Evolutionary conservation across 2,888 invertebrate species (phyloP).

Genomic region (Nomada fabriciana): DNA sequence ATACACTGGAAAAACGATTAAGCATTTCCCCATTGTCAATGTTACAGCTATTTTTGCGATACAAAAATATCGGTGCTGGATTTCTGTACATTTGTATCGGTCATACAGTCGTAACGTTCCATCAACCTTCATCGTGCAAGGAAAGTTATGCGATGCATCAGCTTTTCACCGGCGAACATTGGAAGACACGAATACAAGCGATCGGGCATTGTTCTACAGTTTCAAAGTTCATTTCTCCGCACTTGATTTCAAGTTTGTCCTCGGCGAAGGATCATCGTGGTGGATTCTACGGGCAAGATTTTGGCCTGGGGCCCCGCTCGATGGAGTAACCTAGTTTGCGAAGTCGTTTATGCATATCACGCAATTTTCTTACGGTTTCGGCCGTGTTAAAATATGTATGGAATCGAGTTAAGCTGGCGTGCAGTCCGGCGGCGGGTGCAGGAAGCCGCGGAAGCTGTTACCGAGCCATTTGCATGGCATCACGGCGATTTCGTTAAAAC

Average conservation of each 20-base stretch:
- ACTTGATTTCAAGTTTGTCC: too few relatives aligned
- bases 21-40: constrained; percentile 35
- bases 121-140: neutral
- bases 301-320: neutral
- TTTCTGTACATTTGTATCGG: constrained; percentile 23
- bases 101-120: constrained; percentile 2
- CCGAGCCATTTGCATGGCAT: constrained; percentile 83
- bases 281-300: constrained; percentile 6
- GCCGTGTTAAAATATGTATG: constrained; percentile 84
- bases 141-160: constrained; percentile 30
- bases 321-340: constrained; percentile 77
- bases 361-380: constrained; percentile 84
- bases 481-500: constrained; percentile 81
- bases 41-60: constrained; percentile 25
- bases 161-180: neutral
- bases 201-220: too few relatives aligned
- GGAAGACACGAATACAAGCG: too few relatives aligned
- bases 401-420: constrained; percentile 82
- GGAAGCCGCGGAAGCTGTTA: constrained; percentile 83
- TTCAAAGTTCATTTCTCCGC: too few relatives aligned
- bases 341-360: constrained; percentile 83
- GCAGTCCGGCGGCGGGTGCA: constrained; percentile 67
- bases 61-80: constrained; percentile 23
- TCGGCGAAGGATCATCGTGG: neutral
- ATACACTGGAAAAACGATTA: constrained; percentile 26